Percentiles rank a stretch among this genome's conserved stretches.
Conservation (phyloP, 2,113 vertebrate species). For the Sylvietta virens region DNA sequence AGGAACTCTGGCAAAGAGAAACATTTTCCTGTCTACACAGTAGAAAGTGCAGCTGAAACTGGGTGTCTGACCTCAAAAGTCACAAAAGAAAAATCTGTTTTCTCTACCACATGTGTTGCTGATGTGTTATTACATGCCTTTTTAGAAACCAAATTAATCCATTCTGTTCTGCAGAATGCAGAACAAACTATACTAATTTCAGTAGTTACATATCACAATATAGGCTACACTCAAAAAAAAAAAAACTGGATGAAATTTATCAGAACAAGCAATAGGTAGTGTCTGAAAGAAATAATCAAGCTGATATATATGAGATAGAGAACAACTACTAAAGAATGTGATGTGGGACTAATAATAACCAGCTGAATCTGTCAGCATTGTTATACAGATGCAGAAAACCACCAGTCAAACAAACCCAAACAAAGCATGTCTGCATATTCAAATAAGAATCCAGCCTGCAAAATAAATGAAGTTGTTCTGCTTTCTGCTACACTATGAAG, state of each 20-base stretch:
- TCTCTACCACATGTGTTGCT: not conserved
- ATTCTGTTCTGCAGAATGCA: not conserved
- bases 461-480: not conserved
- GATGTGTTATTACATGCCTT: not conserved
- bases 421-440: not conserved
- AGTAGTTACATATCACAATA: not conserved
- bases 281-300: not conserved
- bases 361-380: not conserved
- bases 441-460: not conserved
- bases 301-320: not conserved
- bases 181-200: not conserved
- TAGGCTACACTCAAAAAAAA: not conserved
- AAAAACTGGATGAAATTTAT: not conserved
- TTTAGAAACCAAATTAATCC: not conserved
- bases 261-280: not conserved
- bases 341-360: not conserved
- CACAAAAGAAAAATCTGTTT: not conserved
- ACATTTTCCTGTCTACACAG: not conserved
- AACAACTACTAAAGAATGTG: not conserved
- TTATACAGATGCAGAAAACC: not conserved
- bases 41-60: not conserved
- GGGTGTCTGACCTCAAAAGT: not conserved
- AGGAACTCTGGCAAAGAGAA: not conserved
- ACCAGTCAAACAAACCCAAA: not conserved
- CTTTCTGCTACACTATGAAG: not conserved